These are phyloP conservation scores for Drosophila parabipectinata DNA, from an alignment of 1,140 invertebrate species.

Conservation along the genomic window DNA sequence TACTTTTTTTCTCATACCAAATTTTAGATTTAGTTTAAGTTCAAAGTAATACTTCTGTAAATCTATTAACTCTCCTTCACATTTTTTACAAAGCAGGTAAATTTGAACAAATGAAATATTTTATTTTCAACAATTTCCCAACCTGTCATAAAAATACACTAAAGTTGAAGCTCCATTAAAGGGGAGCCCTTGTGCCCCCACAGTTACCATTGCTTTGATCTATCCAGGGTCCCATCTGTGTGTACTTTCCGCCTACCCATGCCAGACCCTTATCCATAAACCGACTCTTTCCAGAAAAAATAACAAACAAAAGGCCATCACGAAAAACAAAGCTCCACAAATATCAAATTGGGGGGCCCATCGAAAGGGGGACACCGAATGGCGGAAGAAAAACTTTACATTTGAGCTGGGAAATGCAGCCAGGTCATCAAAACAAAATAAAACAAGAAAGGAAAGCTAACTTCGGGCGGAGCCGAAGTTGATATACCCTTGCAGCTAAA, in stretches of 20 bases:
- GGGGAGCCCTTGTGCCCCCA: not conserved
- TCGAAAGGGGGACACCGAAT: constrained; percentile 7
- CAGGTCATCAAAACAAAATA: constrained; percentile 26
- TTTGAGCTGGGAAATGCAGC: constrained; percentile 18
- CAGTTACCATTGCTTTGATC: constrained; percentile 22
- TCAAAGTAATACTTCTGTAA: no score
- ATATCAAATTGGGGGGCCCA: constrained; percentile 11
- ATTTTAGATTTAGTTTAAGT: no score
- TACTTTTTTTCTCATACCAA: no score
- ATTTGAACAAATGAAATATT: not conserved
- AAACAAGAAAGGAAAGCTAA: no score
- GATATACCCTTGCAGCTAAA: no score
- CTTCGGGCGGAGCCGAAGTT: no score
- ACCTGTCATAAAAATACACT: not conserved
- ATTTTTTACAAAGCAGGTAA: not conserved
- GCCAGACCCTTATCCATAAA: constrained; percentile 2
- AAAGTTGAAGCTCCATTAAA: not conserved
- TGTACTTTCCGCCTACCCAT: not conserved
- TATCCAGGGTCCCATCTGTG: constrained; percentile 12
- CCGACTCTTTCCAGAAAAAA: constrained; percentile 7
- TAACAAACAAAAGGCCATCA: constrained; percentile 18
- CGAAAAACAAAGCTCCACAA: constrained; percentile 10
- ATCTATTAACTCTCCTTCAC: not conserved
- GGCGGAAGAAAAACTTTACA: constrained; percentile 10
- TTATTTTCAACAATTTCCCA: not conserved